Base-by-base conservation (phyloP, 2,888 invertebrate genomes). In the Calephelis perditalis region DNA sequence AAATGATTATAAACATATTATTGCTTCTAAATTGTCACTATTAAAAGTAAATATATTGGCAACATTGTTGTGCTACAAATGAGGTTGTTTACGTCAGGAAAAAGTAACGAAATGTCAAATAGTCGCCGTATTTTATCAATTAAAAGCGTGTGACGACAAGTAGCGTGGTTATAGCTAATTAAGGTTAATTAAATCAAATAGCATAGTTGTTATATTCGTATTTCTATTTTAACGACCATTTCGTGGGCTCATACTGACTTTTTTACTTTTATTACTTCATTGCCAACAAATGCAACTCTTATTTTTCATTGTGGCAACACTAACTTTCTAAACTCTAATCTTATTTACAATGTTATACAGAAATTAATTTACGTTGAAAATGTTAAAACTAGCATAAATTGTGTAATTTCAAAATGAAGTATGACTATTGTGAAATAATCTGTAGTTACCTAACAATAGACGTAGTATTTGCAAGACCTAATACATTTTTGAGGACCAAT, bases 161-260 rank as follows among this genome's bases (percentile, higher is more conserved):
- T 70, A 64, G 72, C 73, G 69, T 76, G 75, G 70, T 77, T 76
- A 74, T 71, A 77, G 74, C 77, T 84, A 82, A 86, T 86, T 87
- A 82, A 81, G 75, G 75, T 78, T 84, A 86, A 87, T 88, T 83
- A 82, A 84, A 81, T 75, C 77, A 76, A 74, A 71, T 71, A 69
- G 66, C 69, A 68, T 57, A 65, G 61, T 64, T 68, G 68, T 74
- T 71, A 75, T 72, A 69, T 63, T 72, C 73, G 75, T 75, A 75
- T 76, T 76, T 75, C 74, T 73, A 68, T 76, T 73, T 75, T 75
- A 65, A 66, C 63, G 62, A 63, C 57, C 60, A 57, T 66, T 63
- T 68, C 63, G 64, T 61, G 64, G 65, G 61, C 67, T 62, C 61
- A 67, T 43, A 54, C 47, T 44, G 15, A 11, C 55, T 45, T 59